These are phyloP conservation scores for Prorops nasuta DNA, from an alignment of 1,140 invertebrate species.

Conservation along the genomic window DNA sequence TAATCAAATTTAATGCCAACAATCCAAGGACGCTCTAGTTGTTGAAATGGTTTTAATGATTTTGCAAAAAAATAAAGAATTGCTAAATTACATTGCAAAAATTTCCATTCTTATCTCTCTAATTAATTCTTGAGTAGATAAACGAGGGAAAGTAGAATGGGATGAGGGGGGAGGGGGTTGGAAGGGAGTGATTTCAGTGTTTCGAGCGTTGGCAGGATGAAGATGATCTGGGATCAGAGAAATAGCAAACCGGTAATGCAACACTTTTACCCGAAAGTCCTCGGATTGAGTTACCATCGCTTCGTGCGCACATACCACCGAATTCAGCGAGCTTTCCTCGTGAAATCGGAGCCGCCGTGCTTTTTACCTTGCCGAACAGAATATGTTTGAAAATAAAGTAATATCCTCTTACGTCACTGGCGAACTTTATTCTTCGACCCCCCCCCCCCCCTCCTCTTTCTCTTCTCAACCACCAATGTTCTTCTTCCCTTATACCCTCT, in stretches of 20 bases:
- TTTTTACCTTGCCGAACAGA: slow-evolving; percentile 13
- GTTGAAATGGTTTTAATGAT: too few relatives aligned
- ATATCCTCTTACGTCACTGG: too few relatives aligned
- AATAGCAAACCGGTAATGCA: slow-evolving; percentile 20
- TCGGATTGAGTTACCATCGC: slow-evolving; percentile 25
- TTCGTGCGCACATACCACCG: slow-evolving; percentile 2
- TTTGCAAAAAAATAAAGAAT: too few relatives aligned
- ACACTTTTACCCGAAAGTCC: slow-evolving; percentile 22
- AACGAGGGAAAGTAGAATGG: too few relatives aligned
- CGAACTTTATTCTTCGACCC: too few relatives aligned
- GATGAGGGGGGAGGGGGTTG: background rate
- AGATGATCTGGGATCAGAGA: slow-evolving; percentile 10
- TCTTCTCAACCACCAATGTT: too few relatives aligned
- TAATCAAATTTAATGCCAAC: too few relatives aligned
- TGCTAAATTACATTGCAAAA: too few relatives aligned
- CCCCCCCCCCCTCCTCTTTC: slow-evolving; percentile 2
- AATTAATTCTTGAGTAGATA: too few relatives aligned
- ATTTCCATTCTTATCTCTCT: background rate
- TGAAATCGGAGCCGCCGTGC: slow-evolving; percentile 25
- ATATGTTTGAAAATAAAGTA: slow-evolving; percentile 26
- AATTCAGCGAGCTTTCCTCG: slow-evolving; percentile 19
- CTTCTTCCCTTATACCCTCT: too few relatives aligned
- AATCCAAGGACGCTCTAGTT: too few relatives aligned
- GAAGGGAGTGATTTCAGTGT: background rate
- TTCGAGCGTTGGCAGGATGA: too few relatives aligned